Evolutionary conservation across 2,113 vertebrate species (phyloP).

Genomic region (Elachura formosa): DNA sequence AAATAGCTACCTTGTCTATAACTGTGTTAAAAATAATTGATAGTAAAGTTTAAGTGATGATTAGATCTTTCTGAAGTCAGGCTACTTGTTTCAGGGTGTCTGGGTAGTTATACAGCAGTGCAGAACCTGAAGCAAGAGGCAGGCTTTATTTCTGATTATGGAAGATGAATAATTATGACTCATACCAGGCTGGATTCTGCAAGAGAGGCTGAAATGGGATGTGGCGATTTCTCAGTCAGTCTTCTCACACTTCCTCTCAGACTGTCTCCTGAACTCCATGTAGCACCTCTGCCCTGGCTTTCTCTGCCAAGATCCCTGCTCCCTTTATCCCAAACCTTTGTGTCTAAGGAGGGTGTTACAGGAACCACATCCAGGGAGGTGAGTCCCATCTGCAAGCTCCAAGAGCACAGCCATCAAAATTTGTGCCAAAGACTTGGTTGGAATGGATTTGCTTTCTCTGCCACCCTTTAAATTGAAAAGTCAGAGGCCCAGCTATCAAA

Average conservation of each 20-base stretch:
- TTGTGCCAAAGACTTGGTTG: background rate
- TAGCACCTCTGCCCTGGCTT: background rate
- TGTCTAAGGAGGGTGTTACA: background rate
- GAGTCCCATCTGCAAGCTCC: background rate
- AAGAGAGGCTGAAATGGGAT: background rate
- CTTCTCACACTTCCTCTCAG: background rate
- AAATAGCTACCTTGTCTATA: background rate
- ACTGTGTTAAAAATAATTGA: background rate
- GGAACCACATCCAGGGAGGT: background rate
- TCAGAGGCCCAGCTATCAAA: background rate
- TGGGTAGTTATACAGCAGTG: background rate
- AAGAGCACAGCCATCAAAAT: background rate
- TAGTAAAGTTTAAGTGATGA: background rate
- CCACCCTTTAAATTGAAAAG: background rate
- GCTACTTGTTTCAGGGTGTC: background rate
- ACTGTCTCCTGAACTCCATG: background rate
- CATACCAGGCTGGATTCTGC: background rate
- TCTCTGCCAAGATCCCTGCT: background rate
- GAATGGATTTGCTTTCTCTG: background rate
- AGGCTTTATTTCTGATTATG: conserved; percentile 4
- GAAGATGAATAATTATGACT: conserved; percentile 6
- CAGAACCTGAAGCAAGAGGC: background rate
- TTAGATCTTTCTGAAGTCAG: background rate
- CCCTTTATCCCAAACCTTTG: background rate
- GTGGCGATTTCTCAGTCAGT: background rate